Conservation (phyloP, 2,797 vertebrate species). For the Astyanax mexicanus region DNA sequence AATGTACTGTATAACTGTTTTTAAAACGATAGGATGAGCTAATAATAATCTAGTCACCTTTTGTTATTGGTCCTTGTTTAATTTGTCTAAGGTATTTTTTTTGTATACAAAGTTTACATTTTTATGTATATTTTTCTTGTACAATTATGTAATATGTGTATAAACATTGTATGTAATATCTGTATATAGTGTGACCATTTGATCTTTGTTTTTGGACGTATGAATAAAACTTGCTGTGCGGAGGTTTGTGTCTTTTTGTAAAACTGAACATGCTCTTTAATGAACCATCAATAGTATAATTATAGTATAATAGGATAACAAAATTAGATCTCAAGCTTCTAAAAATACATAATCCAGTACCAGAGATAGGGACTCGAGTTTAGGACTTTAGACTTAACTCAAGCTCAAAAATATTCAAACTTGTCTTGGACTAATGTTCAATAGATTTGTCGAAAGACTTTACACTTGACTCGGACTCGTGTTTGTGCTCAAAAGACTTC, state of each 20-base stretch:
- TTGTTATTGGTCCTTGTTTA: slow-evolving; percentile 99
- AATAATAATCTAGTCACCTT: slow-evolving; percentile 96
- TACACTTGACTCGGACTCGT: too few relatives aligned
- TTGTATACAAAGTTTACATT: slow-evolving; percentile 99
- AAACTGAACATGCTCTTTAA: background rate
- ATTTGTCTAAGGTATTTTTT: slow-evolving; percentile 99
- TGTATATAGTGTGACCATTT: slow-evolving; percentile 99
- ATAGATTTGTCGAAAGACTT: too few relatives aligned
- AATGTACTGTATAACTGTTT: slow-evolving; percentile 99
- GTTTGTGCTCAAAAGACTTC: too few relatives aligned
- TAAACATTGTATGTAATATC: slow-evolving; percentile 99
- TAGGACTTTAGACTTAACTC: too few relatives aligned
- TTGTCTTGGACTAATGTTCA: too few relatives aligned
- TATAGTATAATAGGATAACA: too few relatives aligned
- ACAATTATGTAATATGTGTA: slow-evolving; percentile 99
- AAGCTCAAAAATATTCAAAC: too few relatives aligned
- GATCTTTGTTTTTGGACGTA: slow-evolving; percentile 99
- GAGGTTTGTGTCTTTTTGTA: slow-evolving; percentile 69
- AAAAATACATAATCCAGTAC: too few relatives aligned
- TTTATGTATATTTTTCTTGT: slow-evolving; percentile 99
- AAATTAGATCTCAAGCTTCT: too few relatives aligned
- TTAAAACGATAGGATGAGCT: slow-evolving; percentile 90
- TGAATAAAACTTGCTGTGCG: slow-evolving; percentile 99
- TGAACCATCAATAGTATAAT: too few relatives aligned
- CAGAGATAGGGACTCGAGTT: too few relatives aligned